Conservation (phyloP, 1,140 invertebrate genomes). For the Drosophila albomicans region DNA sequence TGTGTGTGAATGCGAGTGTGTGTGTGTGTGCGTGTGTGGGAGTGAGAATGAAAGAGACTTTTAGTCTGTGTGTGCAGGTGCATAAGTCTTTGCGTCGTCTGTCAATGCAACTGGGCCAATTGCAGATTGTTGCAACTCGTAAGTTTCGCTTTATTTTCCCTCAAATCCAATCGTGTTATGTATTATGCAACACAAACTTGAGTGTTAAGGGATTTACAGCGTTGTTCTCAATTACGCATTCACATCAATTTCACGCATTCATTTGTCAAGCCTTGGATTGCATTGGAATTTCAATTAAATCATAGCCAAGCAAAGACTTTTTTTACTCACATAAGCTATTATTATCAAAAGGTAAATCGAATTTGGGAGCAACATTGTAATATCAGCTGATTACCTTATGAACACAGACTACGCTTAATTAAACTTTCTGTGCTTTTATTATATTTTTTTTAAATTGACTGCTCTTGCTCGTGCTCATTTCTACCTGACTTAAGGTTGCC, state of each 20-base stretch:
- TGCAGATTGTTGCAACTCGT: slow-evolving; percentile 25
- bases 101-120: slow-evolving; percentile 59
- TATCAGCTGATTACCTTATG: slow-evolving; percentile 1
- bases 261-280: background rate
- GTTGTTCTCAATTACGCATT: background rate
- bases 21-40: slow-evolving; percentile 9
- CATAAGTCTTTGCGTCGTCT: slow-evolving; percentile 39
- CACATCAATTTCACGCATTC: background rate
- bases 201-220: background rate
- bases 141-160: slow-evolving; percentile 20
- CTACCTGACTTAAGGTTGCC: background rate
- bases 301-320: background rate
- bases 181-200: slow-evolving; percentile 27
- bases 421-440: background rate
- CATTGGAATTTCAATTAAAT: background rate
- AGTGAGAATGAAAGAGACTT: background rate
- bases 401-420: background rate
- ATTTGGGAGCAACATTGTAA: background rate
- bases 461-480: background rate
- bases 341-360: background rate
- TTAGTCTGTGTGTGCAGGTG: slow-evolving; percentile 3
- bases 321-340: background rate
- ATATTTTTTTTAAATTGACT: background rate
- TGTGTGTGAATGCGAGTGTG: background rate
- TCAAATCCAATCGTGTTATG: slow-evolving; percentile 23